phyloP scores from a whole-genome alignment of 2,888 invertebrate species.

The Baccha elongata region DNA sequence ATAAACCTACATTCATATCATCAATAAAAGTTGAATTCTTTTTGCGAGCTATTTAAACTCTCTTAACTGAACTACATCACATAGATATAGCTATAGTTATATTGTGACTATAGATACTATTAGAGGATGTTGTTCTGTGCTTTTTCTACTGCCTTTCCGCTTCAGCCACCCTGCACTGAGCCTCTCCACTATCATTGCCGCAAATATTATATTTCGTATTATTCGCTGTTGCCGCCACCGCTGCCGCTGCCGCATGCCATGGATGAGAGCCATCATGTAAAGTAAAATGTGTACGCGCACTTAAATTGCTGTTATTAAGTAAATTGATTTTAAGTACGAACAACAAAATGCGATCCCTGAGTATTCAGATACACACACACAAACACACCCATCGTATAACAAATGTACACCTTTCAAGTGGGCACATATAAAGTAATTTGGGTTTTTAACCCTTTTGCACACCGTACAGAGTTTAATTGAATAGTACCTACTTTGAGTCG shows the following conservation, averaged over 20 bases:
- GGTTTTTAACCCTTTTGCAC: constrained; percentile 54
- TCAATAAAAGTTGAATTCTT: constrained; percentile 21
- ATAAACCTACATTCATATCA: neutral
- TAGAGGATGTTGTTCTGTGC: neutral
- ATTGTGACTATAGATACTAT: constrained; percentile 38
- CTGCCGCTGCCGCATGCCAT: constrained; percentile 39
- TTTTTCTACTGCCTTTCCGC: constrained; percentile 15
- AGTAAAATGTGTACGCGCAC: constrained; percentile 78
- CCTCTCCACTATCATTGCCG: neutral
- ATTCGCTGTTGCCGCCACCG: constrained; percentile 6
- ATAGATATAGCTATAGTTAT: constrained; percentile 19
- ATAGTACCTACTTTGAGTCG: constrained; percentile 41
- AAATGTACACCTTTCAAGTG: constrained; percentile 33
- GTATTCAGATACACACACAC: constrained; percentile 9
- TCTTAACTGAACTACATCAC: constrained; percentile 4
- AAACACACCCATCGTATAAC: neutral
- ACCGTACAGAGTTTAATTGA: constrained; percentile 46
- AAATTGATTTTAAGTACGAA: constrained; percentile 82
- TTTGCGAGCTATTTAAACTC: constrained; percentile 50
- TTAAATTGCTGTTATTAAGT: constrained; percentile 82
- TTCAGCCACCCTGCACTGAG: neutral
- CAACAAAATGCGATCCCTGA: constrained; percentile 52
- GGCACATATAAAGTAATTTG: constrained; percentile 40
- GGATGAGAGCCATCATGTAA: constrained; percentile 74
- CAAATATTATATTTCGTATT: constrained; percentile 31